Conservation (phyloP, 2,888 invertebrate species). For the Drosophila yooni region DNA sequence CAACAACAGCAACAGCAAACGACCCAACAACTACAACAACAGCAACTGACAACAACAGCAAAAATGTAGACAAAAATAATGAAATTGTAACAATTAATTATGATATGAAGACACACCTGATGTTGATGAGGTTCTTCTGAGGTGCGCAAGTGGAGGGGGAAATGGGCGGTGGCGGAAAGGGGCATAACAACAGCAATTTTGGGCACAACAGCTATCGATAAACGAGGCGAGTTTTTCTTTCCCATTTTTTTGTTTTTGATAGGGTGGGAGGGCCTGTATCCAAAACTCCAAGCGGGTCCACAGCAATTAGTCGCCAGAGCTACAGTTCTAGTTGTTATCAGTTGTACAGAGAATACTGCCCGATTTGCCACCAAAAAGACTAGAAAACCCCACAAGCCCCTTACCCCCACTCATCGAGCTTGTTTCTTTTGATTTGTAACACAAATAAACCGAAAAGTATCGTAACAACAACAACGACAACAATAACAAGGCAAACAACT, state of each 20-base stretch:
- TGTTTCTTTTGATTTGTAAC: conserved; percentile 69
- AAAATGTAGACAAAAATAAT: conserved; percentile 47
- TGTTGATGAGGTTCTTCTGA: conserved; percentile 1
- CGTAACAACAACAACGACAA: conserved; percentile 38
- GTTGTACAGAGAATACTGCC: conserved; percentile 35
- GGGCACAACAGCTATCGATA: conserved; percentile 58
- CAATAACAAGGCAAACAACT: conserved; percentile 67
- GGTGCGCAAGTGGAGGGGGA: not conserved
- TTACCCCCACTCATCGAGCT: not conserved
- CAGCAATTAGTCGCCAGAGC: conserved; percentile 54
- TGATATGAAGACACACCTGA: conserved; percentile 46
- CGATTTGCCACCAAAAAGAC: conserved; percentile 20
- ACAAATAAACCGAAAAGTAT: conserved; percentile 66
- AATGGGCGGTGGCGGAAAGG: not conserved
- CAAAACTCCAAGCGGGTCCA: conserved; percentile 25
- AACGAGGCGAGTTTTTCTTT: conserved; percentile 17
- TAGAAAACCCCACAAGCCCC: not conserved
- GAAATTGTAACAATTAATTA: conserved; percentile 78
- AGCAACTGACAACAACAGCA: not conserved
- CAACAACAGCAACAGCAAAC: conserved; percentile 19
- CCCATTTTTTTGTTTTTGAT: not conserved
- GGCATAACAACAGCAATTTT: conserved; percentile 58
- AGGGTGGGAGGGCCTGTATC: not conserved
- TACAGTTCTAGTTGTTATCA: conserved; percentile 36
- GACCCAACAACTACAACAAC: conserved; percentile 20